Percentiles rank a stretch among this genome's conserved stretches.
Conservation (phyloP, 2,797 vertebrate species). For the Halcyon chelicuti region DNA sequence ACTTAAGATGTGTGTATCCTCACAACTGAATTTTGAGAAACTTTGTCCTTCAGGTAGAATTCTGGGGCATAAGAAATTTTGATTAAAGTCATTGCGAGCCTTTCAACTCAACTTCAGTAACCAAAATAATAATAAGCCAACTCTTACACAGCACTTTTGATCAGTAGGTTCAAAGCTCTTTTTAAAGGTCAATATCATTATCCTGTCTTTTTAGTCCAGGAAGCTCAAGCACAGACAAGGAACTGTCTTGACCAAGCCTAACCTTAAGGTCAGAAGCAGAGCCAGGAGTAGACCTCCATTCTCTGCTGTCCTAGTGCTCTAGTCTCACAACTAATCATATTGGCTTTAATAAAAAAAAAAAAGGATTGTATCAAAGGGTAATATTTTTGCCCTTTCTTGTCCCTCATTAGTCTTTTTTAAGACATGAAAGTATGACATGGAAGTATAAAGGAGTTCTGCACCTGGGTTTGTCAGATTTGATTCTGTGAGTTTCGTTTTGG, state of each 20-base stretch:
- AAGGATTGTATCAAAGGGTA: background rate
- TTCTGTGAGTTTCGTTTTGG: background rate
- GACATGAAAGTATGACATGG: background rate
- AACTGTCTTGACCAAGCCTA: background rate
- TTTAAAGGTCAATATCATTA: slow-evolving; percentile 36
- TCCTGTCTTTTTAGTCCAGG: background rate
- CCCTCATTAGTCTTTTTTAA: background rate
- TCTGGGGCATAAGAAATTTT: background rate
- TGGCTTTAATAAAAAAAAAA: background rate
- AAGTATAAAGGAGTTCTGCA: background rate
- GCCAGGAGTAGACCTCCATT: background rate
- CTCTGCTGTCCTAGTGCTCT: background rate
- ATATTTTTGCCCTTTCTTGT: background rate
- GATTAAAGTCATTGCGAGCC: background rate
- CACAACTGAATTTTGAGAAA: background rate
- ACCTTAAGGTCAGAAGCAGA: background rate
- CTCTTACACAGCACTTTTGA: background rate
- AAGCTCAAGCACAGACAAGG: background rate
- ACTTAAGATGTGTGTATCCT: background rate
- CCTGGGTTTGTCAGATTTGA: background rate
- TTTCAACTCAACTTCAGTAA: slow-evolving; percentile 37
- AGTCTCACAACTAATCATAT: background rate
- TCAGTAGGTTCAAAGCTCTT: slow-evolving; percentile 22
- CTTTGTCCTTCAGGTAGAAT: background rate
- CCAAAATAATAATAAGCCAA: slow-evolving; percentile 29